phyloP scores from a whole-genome alignment of 2,888 invertebrate species.

The Xanthia togata region DNA sequence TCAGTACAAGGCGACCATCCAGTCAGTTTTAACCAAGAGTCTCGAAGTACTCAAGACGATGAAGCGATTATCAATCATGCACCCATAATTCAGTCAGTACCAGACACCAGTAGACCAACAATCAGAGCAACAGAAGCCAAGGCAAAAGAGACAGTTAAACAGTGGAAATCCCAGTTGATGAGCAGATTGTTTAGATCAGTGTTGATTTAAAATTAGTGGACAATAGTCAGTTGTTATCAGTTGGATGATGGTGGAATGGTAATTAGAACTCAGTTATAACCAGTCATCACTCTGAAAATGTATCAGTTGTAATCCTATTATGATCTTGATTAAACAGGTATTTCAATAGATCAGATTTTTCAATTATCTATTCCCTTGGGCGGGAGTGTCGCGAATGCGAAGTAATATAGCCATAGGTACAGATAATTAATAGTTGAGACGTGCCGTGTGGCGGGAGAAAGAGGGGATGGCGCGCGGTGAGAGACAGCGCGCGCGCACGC shows the following conservation, averaged over 20 bases:
- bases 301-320: not conserved
- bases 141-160: not conserved
- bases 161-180: constrained; percentile 17
- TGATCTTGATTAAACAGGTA: not conserved
- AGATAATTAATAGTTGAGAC: not conserved
- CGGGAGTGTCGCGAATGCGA: not conserved
- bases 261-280: not conserved
- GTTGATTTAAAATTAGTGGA: not conserved
- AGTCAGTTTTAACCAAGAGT: constrained; percentile 2
- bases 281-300: not conserved
- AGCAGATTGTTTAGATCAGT: constrained; percentile 5
- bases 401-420: not conserved
- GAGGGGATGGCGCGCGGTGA: too few species aligned
- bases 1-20: not conserved
- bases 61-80: not conserved
- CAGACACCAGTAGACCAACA: constrained; percentile 5
- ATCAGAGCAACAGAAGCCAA: constrained; percentile 3
- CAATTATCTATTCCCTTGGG: not conserved
- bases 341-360: not conserved
- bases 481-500: too few species aligned
- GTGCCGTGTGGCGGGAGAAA: not conserved
- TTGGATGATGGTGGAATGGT: too few species aligned
- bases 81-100: constrained; percentile 1
- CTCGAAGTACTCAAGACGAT: constrained; percentile 5
- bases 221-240: not conserved